phyloP scores from a whole-genome alignment of 1,140 invertebrate genomes.

The Holcopasites calliopsidis region DNA sequence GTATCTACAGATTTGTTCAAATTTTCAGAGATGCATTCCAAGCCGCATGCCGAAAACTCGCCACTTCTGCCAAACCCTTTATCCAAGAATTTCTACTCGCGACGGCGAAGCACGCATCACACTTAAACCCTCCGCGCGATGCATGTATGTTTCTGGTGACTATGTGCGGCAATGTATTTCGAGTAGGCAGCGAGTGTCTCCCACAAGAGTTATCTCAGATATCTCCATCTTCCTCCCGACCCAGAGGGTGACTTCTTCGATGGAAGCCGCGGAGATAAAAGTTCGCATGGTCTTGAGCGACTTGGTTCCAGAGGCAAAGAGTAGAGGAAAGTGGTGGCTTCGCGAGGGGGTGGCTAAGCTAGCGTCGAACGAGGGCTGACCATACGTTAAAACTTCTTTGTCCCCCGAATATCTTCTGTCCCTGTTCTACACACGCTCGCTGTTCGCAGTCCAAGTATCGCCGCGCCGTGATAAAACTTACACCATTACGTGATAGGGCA shows the following conservation, averaged over 20 bases:
- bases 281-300: conserved; percentile 55
- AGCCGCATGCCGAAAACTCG: background rate
- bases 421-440: background rate
- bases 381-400: conserved; percentile 71
- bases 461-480: conserved; percentile 70
- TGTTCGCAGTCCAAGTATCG: background rate
- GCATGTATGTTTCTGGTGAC: background rate
- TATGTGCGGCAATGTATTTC: conserved; percentile 22
- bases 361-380: conserved; percentile 58
- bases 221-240: background rate
- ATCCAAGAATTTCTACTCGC: background rate
- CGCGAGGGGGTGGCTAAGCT: conserved; percentile 10
- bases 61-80: background rate
- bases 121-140: background rate
- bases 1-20: too few relatives aligned
- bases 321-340: background rate
- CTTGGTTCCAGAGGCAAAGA: conserved; percentile 38
- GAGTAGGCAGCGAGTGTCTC: background rate
- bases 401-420: conserved; percentile 30
- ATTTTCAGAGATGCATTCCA: background rate
- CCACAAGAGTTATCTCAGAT: conserved; percentile 34
- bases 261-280: conserved; percentile 63
- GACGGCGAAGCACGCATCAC: background rate
- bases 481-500: conserved; percentile 72
- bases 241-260: conserved; percentile 10